Evolutionary conservation across 2,888 invertebrate species (phyloP).

Genomic region (Parasteatoda lunata): DNA sequence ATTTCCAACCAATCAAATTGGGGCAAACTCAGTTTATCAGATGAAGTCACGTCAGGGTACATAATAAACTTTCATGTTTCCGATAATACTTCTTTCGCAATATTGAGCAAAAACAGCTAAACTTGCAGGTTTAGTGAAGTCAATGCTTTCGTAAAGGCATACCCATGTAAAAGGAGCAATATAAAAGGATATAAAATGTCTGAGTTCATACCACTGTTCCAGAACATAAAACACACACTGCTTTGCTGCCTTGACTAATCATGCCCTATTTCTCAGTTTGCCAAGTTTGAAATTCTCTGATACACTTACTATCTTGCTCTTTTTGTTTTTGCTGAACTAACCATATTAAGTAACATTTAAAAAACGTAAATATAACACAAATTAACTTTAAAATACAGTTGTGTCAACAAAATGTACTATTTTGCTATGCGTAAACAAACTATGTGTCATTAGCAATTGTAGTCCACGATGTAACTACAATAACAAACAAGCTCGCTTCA

Average conservation of each 20-base stretch:
- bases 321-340: background rate
- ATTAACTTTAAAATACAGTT: background rate
- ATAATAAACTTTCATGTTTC: background rate
- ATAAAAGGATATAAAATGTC: background rate
- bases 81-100: background rate
- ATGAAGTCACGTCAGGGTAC: background rate
- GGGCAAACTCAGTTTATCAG: background rate
- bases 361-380: background rate
- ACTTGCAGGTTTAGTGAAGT: background rate
- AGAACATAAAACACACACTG: background rate
- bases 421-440: background rate
- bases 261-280: background rate
- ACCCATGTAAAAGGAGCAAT: background rate
- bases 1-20: background rate
- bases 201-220: background rate
- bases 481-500: background rate
- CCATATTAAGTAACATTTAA: background rate
- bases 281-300: background rate
- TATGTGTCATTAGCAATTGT: background rate
- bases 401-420: too few species aligned
- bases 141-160: background rate
- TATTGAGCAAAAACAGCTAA: background rate
- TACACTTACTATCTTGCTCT: background rate
- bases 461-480: background rate
- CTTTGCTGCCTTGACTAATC: background rate